Conservation (phyloP, 2,113 vertebrate genomes). For the Cervus canadensis region DNA sequence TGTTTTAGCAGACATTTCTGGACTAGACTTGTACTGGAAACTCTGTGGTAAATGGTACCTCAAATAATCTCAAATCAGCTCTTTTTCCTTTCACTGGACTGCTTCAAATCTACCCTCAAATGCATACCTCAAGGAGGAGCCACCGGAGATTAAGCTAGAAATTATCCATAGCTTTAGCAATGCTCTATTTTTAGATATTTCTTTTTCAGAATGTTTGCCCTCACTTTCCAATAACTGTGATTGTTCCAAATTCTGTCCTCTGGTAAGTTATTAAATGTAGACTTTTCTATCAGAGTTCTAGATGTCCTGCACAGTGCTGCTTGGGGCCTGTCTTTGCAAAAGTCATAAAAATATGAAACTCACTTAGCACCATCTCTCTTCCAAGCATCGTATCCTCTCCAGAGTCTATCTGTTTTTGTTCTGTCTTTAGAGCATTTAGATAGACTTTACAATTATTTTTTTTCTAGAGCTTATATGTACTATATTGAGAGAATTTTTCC, state of each 20-base stretch:
- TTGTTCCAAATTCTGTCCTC: neutral
- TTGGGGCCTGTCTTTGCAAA: neutral
- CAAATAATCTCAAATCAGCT: neutral
- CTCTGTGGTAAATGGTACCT: neutral
- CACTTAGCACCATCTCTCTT: neutral
- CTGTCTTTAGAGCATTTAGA: neutral
- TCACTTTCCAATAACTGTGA: neutral
- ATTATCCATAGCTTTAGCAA: neutral
- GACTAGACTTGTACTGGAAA: neutral
- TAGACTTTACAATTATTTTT: neutral
- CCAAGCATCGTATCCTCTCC: neutral
- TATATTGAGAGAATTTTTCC: neutral
- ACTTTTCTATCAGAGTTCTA: neutral
- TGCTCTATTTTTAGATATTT: neutral
- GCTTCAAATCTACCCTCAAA: neutral
- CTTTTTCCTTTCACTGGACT: neutral
- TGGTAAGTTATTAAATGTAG: neutral
- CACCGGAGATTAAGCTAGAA: neutral
- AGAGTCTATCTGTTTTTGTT: neutral
- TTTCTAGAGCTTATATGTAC: neutral
- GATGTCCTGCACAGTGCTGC: neutral
- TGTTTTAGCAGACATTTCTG: neutral
- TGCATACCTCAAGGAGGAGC: neutral
- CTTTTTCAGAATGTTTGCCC: neutral
- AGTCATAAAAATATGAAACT: neutral